Conservation (phyloP, 2,797 vertebrate species). For the Sphenopsis melanotis region DNA sequence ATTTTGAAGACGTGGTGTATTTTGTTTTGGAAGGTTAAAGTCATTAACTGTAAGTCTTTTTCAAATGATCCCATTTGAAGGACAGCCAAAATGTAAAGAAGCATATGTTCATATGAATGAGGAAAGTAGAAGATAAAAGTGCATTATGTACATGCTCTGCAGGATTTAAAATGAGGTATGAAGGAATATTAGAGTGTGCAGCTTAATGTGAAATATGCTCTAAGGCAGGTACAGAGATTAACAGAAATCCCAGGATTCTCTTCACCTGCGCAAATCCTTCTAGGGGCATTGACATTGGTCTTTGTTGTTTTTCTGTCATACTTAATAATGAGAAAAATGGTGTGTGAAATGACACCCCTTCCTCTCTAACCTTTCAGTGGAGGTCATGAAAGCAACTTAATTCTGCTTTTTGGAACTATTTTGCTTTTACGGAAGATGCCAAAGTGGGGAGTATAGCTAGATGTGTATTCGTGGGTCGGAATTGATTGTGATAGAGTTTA, state of each 20-base stretch:
- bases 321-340: not conserved
- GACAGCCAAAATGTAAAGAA: slow-evolving; percentile 7
- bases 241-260: not conserved
- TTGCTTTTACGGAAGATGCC: not conserved
- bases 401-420: not conserved
- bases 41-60: not conserved
- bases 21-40: slow-evolving; percentile 7
- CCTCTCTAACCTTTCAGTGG: not conserved
- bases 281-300: not conserved
- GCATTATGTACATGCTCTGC: not conserved
- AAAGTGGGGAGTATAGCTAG: not conserved
- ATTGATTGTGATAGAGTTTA: not conserved
- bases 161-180: not conserved
- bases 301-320: not conserved
- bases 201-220: not conserved
- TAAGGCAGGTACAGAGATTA: not conserved
- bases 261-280: not conserved
- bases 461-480: not conserved
- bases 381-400: not conserved
- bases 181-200: not conserved
- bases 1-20: not conserved
- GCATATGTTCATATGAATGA: not conserved
- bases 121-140: not conserved
- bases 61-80: not conserved
- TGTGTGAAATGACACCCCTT: not conserved